These are phyloP conservation scores for Rhynchonycteris naso DNA, from an alignment of 2,797 vertebrate genomes.

Conservation along the genomic window DNA sequence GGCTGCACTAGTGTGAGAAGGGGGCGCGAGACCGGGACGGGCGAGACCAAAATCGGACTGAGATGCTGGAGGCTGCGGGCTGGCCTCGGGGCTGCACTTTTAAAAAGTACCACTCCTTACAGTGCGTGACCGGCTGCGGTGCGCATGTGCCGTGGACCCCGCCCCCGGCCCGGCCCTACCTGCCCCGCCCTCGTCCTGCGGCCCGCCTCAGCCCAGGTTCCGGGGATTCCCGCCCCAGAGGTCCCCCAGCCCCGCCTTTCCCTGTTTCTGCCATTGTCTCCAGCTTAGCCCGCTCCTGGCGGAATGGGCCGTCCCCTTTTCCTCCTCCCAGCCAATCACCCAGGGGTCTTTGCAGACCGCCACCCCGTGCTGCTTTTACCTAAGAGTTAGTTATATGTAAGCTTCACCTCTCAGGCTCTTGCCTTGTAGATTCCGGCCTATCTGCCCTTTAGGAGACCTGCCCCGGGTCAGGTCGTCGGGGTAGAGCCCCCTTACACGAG, in stretches of 20 bases:
- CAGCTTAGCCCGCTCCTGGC: rapidly evolving
- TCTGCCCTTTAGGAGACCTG: background rate
- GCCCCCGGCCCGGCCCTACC: constrained; percentile 29
- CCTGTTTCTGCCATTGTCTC: background rate
- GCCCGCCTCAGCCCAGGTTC: background rate
- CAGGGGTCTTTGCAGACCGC: background rate
- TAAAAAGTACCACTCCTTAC: constrained; percentile 63
- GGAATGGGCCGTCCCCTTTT: rapidly evolving
- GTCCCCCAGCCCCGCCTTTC: rapidly evolving
- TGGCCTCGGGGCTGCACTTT: constrained; percentile 62
- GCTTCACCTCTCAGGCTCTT: background rate
- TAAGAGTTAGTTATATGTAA: background rate
- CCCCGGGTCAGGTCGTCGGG: background rate
- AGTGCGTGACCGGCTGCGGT: background rate
- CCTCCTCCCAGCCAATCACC: too few relatives aligned
- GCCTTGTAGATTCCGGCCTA: background rate
- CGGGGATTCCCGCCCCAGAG: rapidly evolving
- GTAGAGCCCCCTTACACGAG: background rate
- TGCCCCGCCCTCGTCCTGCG: background rate
- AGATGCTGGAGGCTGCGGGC: background rate
- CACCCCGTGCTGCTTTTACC: background rate
- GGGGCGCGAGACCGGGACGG: background rate
- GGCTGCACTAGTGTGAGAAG: background rate
- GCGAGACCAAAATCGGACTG: background rate
- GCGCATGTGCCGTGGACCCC: constrained; percentile 70